Evolutionary conservation across 2,888 invertebrate species (phyloP).

Genomic region (Agonopterix subpropinquella): DNA sequence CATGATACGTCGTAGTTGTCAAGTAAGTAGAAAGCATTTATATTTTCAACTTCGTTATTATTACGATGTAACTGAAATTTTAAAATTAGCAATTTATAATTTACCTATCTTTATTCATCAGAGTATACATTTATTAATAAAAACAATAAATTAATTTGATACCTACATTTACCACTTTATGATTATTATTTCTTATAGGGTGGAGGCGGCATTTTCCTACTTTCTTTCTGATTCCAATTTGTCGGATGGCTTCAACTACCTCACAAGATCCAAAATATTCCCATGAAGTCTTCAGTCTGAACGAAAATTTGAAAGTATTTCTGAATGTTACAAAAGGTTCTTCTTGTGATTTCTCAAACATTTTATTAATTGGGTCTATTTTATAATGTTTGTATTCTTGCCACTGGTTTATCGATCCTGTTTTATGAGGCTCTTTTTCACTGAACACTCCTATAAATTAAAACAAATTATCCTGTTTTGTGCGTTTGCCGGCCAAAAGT

Average conservation of each 20-base stretch:
- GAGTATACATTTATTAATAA: neutral
- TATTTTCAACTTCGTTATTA: constrained; percentile 1
- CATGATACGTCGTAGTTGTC: constrained; percentile 47
- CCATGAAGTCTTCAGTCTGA: constrained; percentile 70
- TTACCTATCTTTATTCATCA: neutral
- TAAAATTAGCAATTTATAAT: too few relatives aligned
- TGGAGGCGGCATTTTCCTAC: constrained; percentile 69
- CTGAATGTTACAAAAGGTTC: constrained; percentile 51
- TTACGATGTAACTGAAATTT: neutral
- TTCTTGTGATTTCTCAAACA: constrained; percentile 52
- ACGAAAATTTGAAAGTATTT: constrained; percentile 40
- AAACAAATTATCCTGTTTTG: too few relatives aligned
- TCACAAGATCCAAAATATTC: constrained; percentile 71
- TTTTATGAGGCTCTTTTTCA: neutral
- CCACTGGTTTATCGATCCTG: constrained; percentile 66
- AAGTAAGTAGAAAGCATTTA: constrained; percentile 10
- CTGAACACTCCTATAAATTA: neutral
- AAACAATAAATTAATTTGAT: neutral
- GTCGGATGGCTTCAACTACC: constrained; percentile 41
- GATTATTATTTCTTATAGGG: constrained; percentile 2
- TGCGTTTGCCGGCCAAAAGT: too few relatives aligned
- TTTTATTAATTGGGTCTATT: constrained; percentile 56
- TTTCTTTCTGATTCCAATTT: constrained; percentile 45
- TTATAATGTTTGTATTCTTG: constrained; percentile 57
- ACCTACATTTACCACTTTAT: neutral